phyloP scores from a whole-genome alignment of 2,888 invertebrate genomes.

The Axea sp. region DNA sequence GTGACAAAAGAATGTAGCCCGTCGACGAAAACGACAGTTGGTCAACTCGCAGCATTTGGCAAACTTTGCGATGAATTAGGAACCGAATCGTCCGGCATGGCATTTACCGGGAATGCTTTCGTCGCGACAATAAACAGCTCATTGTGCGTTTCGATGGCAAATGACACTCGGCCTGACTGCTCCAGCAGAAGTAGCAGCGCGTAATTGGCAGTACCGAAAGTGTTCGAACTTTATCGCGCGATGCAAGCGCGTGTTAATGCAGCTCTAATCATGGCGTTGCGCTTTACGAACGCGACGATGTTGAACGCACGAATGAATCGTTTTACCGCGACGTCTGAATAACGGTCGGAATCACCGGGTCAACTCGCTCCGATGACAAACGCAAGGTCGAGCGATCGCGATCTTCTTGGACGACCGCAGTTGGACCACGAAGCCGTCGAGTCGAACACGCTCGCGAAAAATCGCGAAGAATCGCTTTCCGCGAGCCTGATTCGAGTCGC shows the following conservation, averaged over 20 bases:
- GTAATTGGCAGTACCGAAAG: slow-evolving; percentile 34
- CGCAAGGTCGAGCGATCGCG: slow-evolving; percentile 49
- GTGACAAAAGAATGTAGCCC: no score
- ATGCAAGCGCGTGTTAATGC: slow-evolving; percentile 3
- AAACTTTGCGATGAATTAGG: slow-evolving; percentile 21
- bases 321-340: slow-evolving; percentile 2
- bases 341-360: slow-evolving; percentile 7
- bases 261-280: neutral
- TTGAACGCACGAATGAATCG: slow-evolving; percentile 27
- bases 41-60: no score
- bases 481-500: slow-evolving; percentile 3
- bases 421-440: slow-evolving; percentile 13
- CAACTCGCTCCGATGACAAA: slow-evolving; percentile 30
- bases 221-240: slow-evolving; percentile 24
- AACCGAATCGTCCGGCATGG: slow-evolving; percentile 7
- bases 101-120: slow-evolving; percentile 19
- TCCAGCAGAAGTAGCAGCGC: slow-evolving; percentile 15
- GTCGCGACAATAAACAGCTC: slow-evolving; percentile 24
- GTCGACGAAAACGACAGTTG: no score
- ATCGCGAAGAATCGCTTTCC: slow-evolving; percentile 11
- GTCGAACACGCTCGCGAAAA: slow-evolving; percentile 6
- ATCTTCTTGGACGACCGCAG: slow-evolving; percentile 48
- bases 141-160: slow-evolving; percentile 14
- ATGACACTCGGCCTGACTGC: slow-evolving; percentile 33
- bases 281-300: slow-evolving; percentile 6